Base-by-base conservation (phyloP, 2,113 vertebrate species). In the Corythornis vintsioides region DNA sequence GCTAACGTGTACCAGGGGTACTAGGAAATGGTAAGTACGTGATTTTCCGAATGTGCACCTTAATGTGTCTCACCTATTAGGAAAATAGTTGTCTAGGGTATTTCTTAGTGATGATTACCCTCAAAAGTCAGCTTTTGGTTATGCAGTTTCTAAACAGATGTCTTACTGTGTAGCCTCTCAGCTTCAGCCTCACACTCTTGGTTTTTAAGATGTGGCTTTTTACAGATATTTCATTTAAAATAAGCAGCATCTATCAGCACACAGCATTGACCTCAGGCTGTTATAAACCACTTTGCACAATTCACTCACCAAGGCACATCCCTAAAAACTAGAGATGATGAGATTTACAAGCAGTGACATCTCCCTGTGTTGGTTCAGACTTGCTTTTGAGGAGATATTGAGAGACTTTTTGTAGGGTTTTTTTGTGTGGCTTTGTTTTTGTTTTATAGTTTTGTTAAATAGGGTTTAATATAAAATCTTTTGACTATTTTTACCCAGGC, bases 381-480 rank as follows among this genome's bases (percentile, higher is more conserved):
- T 73, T 82, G 17, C 21, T 83, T 92, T 91, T 89, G 55, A 66
- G 50, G 55, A 89, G 19, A 17, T 70, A 88, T 73, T 18, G 15
- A 7, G 40, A 42, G 45, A 82, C 16, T 70, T 78, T 12, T 4
- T 19, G 33, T 60, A 13, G 57, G 45, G 45, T 19, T 47, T 47
- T 47, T 87, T 83, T 66, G 9, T 3, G 25, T 5, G 24, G 22
- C 21, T 18, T 10, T 13, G 7, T 15, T 6, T 61, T 53, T 33
- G 3, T 1, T 33, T 50, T 25, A 3, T 5, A 38, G 38, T 19
- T 53, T 61, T 72, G 79, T 83, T 76, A 64, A 70, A 15, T 40
- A 48, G 50, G 14, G 7, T 79, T 92, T 70, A 70, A 89, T 87
- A 79, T 59, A 86, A 96, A 82, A 61, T 88, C 65, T 73, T 80